Percentiles rank a stretch among this genome's conserved stretches.
phyloP scores from a whole-genome alignment of 2,888 invertebrate genomes.

The Leptura quadrifasciata region DNA sequence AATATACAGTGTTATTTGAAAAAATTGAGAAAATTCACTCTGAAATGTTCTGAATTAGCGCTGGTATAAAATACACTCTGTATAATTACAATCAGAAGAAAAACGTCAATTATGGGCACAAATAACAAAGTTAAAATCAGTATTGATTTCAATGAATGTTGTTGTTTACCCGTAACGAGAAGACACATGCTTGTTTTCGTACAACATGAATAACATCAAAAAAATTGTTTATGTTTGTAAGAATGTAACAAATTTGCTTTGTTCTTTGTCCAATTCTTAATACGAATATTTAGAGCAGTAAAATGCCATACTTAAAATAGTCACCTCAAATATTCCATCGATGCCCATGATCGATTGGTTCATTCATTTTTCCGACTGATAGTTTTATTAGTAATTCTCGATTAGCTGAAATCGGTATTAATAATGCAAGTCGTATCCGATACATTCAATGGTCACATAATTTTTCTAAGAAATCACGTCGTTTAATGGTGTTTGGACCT shows the following conservation, averaged over 20 bases:
- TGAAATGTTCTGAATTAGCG: no score
- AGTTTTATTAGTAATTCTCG: neutral
- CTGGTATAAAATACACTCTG: no score
- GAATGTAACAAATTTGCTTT: neutral
- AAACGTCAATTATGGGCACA: no score
- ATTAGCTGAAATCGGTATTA: neutral
- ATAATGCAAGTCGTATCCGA: neutral
- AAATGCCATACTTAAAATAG: neutral
- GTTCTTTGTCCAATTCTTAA: neutral
- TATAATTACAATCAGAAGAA: no score
- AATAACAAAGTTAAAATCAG: no score
- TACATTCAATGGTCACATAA: neutral
- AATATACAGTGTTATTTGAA: no score
- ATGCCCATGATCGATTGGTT: neutral
- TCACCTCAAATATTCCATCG: neutral
- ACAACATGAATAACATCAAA: neutral
- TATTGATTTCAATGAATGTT: no score
- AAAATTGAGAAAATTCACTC: no score
- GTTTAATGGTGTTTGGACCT: neutral
- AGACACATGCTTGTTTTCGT: neutral
- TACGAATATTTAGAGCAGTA: neutral
- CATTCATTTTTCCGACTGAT: neutral
- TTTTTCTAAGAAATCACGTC: neutral
- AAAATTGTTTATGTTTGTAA: neutral
- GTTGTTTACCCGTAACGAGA: no score